Conservation (phyloP, 1,140 invertebrate species). For the Drosophila obscura region DNA sequence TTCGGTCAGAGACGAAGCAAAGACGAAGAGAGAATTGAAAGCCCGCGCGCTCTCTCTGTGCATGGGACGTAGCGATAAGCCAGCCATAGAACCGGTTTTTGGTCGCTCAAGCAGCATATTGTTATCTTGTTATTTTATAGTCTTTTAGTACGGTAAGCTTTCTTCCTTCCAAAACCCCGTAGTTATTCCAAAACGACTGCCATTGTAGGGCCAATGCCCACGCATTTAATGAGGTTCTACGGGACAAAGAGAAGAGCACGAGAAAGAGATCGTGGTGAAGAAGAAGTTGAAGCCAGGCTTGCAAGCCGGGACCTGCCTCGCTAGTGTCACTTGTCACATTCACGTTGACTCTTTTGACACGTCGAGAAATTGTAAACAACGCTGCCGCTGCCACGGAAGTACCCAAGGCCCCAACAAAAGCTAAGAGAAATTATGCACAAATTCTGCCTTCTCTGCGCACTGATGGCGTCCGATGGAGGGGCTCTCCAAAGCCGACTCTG, state of each 20-base stretch:
- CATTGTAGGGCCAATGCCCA: slow-evolving; percentile 1
- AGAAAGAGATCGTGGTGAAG: neutral
- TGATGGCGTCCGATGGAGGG: neutral
- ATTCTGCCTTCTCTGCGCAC: slow-evolving; percentile 40
- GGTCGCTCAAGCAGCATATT: no score
- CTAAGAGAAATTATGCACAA: slow-evolving; percentile 52
- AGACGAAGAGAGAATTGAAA: no score
- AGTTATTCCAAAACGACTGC: no score
- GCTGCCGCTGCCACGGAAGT: no score
- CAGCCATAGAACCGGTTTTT: no score
- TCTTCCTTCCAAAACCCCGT: no score
- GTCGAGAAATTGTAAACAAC: slow-evolving; percentile 81
- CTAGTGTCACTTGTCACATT: slow-evolving; percentile 78
- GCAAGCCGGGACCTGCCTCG: slow-evolving; percentile 41
- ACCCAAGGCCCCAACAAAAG: slow-evolving; percentile 39
- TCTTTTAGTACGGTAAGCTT: no score
- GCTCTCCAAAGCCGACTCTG: neutral
- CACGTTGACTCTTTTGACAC: slow-evolving; percentile 77
- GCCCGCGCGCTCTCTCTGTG: no score
- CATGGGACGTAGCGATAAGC: no score
- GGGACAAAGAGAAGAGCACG: neutral
- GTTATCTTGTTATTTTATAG: no score
- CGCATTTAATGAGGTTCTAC: neutral
- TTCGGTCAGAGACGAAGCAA: no score
- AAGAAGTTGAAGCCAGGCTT: neutral